Conservation (phyloP, 35 echinoderm and acorn worm species). For the Nesometra sesokonis region DNA sequence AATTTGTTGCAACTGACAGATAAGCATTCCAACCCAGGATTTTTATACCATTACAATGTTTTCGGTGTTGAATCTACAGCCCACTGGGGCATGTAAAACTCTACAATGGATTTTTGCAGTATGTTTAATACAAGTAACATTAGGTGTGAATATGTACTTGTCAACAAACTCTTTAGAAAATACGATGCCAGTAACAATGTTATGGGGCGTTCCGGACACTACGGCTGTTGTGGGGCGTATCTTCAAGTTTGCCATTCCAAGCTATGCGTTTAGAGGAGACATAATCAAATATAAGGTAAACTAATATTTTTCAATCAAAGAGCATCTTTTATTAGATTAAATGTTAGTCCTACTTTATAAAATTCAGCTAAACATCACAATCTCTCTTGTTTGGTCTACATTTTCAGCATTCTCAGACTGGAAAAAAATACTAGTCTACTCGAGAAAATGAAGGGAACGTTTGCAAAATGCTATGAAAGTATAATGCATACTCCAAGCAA, state of each 20-base stretch:
- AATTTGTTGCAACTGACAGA: not conserved
- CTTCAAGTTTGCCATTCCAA: conserved; percentile 72
- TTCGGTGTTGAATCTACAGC: not conserved
- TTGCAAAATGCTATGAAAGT: no score
- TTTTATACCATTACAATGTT: not conserved
- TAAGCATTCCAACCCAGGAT: not conserved
- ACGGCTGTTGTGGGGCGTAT: conserved; percentile 69
- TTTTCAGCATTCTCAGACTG: no score
- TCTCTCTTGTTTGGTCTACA: no score
- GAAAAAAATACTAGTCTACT: no score
- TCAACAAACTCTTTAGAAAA: not conserved
- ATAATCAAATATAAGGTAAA: conserved; percentile 71
- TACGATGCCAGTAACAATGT: conserved; percentile 47
- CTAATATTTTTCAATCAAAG: no score
- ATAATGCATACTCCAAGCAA: no score
- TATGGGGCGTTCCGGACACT: conserved; percentile 58
- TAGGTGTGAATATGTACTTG: not conserved
- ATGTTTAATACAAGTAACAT: not conserved
- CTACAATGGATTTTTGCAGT: not conserved
- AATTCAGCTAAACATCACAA: no score
- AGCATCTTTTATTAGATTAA: no score
- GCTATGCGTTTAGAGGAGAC: conserved; percentile 80
- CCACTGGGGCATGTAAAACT: not conserved
- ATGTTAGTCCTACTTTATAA: no score
- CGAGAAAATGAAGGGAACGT: no score